Evolutionary conservation across 2,797 vertebrate genomes (phyloP).

Genomic region (Spea hammondii): DNA sequence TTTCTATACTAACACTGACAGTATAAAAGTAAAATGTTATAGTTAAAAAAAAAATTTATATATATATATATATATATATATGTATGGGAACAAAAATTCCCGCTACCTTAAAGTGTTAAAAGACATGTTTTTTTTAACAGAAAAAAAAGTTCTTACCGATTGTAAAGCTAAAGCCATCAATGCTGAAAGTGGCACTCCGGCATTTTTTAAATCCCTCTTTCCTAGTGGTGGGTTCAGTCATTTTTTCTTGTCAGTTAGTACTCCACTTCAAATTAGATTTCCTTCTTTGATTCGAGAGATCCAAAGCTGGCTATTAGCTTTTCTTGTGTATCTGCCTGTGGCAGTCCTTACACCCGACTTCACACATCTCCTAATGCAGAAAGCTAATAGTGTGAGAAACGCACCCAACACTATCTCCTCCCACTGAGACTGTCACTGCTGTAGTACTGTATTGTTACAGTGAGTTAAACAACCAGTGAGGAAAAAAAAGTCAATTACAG

Average conservation of each 20-base stretch:
- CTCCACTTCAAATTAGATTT: constrained; percentile 26
- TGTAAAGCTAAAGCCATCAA: constrained; percentile 95
- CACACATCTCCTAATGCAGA: constrained; percentile 51
- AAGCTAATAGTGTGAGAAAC: constrained; percentile 32
- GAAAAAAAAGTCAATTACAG: constrained; percentile 36
- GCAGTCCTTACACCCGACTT: constrained; percentile 53
- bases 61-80: no score
- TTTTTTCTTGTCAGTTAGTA: constrained; percentile 55
- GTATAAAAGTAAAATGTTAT: no score
- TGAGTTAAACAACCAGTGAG: constrained; percentile 39
- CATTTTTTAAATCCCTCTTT: constrained; percentile 93
- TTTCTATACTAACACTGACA: no score
- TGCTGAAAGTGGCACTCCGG: constrained; percentile 92
- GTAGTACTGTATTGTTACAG: constrained; percentile 37
- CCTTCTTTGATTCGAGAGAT: constrained; percentile 17
- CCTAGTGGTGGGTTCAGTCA: constrained; percentile 80
- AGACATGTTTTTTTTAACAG: not conserved
- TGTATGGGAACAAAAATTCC: no score
- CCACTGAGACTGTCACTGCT: constrained; percentile 54
- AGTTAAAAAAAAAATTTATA: no score
- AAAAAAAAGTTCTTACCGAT: constrained; percentile 81
- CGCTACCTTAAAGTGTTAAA: not conserved
- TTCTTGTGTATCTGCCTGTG: constrained; percentile 53
- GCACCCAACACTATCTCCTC: constrained; percentile 62
- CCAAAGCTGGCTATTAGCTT: constrained; percentile 37